A percentile compares a stretch with the other conserved stretches of the same genome.
Evolutionary conservation across 2,888 invertebrate species (phyloP).

Genomic region (Drymonia ruficornis): DNA sequence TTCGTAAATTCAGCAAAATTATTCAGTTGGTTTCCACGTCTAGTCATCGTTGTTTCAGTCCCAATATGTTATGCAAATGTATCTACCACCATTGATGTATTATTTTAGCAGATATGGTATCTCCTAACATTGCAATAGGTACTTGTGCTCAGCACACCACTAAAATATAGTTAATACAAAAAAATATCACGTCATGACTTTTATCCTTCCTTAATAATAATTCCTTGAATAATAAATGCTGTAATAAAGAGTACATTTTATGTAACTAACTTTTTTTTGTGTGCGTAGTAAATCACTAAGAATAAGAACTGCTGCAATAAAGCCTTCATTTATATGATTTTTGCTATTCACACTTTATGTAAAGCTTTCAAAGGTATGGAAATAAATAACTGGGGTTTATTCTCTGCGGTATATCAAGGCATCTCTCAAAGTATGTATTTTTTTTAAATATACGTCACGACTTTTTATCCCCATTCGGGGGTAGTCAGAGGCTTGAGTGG

Average conservation of each 20-base stretch:
- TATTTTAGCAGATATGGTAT: too few relatives aligned
- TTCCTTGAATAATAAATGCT: slow-evolving; percentile 25
- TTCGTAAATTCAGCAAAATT: slow-evolving; percentile 55
- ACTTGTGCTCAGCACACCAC: too few relatives aligned
- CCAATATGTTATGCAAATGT: slow-evolving; percentile 70
- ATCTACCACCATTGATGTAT: too few relatives aligned
- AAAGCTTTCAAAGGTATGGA: slow-evolving; percentile 7
- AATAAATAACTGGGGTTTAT: background rate
- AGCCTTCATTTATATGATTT: slow-evolving; percentile 19
- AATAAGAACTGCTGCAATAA: slow-evolving; percentile 25
- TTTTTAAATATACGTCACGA: too few relatives aligned
- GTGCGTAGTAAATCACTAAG: slow-evolving; percentile 23
- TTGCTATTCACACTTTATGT: slow-evolving; percentile 12
- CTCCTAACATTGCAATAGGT: too few relatives aligned
- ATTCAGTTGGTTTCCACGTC: slow-evolving; percentile 54
- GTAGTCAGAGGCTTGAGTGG: too few relatives aligned
- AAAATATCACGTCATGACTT: too few relatives aligned
- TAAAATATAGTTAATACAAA: too few relatives aligned
- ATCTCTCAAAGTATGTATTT: too few relatives aligned
- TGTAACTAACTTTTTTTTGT: slow-evolving; percentile 19
- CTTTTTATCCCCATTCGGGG: too few relatives aligned
- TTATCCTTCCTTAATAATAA: too few relatives aligned
- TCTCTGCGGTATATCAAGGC: too few relatives aligned
- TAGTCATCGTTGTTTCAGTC: slow-evolving; percentile 61
- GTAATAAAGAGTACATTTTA: slow-evolving; percentile 24